phyloP scores from a whole-genome alignment of 2,888 invertebrate genomes.

The Chalcis sispes region DNA sequence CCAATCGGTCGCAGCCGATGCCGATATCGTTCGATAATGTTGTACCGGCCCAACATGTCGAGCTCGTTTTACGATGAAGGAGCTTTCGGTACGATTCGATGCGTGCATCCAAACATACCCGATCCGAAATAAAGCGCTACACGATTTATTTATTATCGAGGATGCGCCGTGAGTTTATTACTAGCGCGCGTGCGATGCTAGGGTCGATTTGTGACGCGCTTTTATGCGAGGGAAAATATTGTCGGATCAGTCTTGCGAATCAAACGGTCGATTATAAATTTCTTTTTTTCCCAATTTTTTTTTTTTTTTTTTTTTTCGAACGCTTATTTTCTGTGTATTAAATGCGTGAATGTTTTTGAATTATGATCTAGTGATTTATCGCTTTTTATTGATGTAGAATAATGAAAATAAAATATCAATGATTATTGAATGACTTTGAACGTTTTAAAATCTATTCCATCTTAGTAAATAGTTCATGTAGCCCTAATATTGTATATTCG shows the following conservation, averaged over 20 bases:
- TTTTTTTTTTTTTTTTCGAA: background rate
- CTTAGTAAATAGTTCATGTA: too few species aligned
- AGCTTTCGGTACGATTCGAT: slow-evolving; percentile 35
- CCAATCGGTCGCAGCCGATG: slow-evolving; percentile 46
- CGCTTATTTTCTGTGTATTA: background rate
- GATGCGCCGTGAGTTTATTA: slow-evolving; percentile 6
- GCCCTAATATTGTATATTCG: too few species aligned
- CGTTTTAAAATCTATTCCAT: too few species aligned
- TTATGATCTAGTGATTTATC: background rate
- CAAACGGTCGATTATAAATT: slow-evolving; percentile 41
- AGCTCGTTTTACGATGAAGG: slow-evolving; percentile 29
- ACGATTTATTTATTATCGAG: slow-evolving; percentile 48
- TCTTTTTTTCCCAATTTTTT: background rate
- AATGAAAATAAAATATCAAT: slow-evolving; percentile 1
- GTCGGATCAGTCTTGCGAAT: background rate
- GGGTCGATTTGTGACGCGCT: slow-evolving; percentile 8
- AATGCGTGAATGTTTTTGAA: slow-evolving; percentile 7
- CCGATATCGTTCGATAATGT: slow-evolving; percentile 52
- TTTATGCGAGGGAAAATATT: slow-evolving; percentile 12
- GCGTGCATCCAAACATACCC: slow-evolving; percentile 15
- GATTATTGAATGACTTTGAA: too few species aligned
- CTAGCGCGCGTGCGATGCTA: slow-evolving; percentile 8
- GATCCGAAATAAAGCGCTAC: background rate
- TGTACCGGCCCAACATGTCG: too few species aligned
- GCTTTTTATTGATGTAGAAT: background rate